phyloP scores from a whole-genome alignment of 2,888 invertebrate genomes.

The Tribolium freemani region DNA sequence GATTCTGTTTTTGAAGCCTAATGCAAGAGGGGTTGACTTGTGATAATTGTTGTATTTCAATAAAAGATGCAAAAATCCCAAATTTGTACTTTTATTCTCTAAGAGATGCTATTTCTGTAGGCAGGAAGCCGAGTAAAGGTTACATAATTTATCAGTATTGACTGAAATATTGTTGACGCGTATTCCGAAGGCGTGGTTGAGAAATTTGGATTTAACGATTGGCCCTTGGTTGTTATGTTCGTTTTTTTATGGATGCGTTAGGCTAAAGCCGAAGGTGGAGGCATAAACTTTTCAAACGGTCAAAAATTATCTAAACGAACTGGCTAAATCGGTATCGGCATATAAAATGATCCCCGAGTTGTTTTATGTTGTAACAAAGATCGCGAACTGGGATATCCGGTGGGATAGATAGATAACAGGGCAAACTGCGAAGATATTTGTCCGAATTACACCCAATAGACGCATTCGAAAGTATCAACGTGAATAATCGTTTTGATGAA shows the following conservation, averaged over 20 bases:
- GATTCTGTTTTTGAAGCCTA: too few species aligned
- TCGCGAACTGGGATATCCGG: slow-evolving; percentile 45
- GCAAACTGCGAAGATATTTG: slow-evolving; percentile 53
- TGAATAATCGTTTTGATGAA: slow-evolving; percentile 54
- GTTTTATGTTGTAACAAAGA: slow-evolving; percentile 49
- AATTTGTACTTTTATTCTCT: slow-evolving; percentile 5
- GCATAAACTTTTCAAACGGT: slow-evolving; percentile 28
- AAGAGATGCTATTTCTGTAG: background rate
- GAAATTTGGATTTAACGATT: slow-evolving; percentile 19
- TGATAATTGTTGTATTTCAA: too few species aligned
- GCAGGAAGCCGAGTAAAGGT: background rate
- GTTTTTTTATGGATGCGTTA: slow-evolving; percentile 25
- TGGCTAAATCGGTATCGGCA: slow-evolving; percentile 44
- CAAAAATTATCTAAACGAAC: slow-evolving; percentile 37
- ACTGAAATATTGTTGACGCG: slow-evolving; percentile 1
- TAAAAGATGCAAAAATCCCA: background rate
- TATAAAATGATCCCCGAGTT: slow-evolving; percentile 50
- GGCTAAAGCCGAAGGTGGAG: slow-evolving; percentile 5
- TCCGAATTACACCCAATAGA: slow-evolving; percentile 54
- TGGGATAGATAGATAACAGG: slow-evolving; percentile 56
- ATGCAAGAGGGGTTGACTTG: too few species aligned
- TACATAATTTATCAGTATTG: slow-evolving; percentile 2
- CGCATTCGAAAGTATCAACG: slow-evolving; percentile 52
- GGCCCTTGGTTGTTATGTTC: slow-evolving; percentile 9
- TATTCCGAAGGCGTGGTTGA: background rate